Percentiles rank a stretch among this genome's conserved stretches.
Evolutionary conservation across 2,888 invertebrate genomes (phyloP).

Genomic region (Nephrocerus scutellatus): DNA sequence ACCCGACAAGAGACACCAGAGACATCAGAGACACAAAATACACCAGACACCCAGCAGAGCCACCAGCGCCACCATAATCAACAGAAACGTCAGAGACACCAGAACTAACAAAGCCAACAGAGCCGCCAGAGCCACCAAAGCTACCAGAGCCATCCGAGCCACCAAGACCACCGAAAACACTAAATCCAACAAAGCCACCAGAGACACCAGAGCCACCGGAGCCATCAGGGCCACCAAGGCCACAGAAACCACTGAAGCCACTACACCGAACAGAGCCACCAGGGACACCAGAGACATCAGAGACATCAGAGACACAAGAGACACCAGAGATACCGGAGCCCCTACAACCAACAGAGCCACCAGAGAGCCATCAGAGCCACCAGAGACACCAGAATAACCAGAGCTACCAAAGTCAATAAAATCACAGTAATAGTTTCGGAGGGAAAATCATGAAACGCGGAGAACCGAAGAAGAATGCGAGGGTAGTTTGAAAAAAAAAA

Average conservation of each 20-base stretch:
- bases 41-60: too few species aligned
- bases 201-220: background rate
- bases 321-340: background rate
- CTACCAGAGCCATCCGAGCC: background rate
- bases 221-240: background rate
- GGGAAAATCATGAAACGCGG: too few species aligned
- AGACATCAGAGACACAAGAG: too few species aligned
- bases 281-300: too few species aligned
- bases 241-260: background rate
- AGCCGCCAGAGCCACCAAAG: background rate
- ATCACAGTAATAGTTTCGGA: too few species aligned
- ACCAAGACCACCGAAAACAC: background rate
- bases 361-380: background rate
- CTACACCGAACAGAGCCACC: background rate
- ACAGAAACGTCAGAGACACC: background rate
- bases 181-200: background rate
- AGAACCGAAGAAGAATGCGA: too few species aligned
- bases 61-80: too few species aligned
- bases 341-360: background rate
- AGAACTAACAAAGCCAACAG: background rate
- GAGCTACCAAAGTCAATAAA: background rate
- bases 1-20: too few species aligned
- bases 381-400: background rate
- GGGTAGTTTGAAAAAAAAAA: too few species aligned
- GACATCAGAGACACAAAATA: too few species aligned